These are phyloP conservation scores for Sebastes minor DNA, from an alignment of 2,797 vertebrate genomes.

Conservation along the genomic window DNA sequence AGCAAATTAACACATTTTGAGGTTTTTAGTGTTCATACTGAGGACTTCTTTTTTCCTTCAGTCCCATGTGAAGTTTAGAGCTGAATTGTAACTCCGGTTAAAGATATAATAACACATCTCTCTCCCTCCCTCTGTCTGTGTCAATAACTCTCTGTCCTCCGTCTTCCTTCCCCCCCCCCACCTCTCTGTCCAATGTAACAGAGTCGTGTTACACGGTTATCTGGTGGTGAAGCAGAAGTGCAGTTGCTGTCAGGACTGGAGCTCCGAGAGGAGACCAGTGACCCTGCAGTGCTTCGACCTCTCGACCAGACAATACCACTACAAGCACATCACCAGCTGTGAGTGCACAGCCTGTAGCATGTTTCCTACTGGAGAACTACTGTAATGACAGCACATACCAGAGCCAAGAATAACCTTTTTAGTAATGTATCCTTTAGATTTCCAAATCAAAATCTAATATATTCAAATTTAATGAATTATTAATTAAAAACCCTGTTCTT, in stretches of 20 bases:
- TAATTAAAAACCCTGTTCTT: not conserved
- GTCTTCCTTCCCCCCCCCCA: not conserved
- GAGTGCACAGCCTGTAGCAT: conserved; percentile 37
- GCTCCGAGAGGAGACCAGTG: conserved; percentile 33
- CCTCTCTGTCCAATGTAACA: conserved; percentile 3
- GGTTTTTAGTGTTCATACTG: not conserved
- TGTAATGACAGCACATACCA: not conserved
- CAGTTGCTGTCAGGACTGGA: conserved; percentile 36
- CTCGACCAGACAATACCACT: conserved; percentile 4
- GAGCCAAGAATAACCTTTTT: not conserved
- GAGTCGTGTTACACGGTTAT: not conserved
- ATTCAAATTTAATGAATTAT: not conserved
- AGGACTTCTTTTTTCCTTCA: not conserved
- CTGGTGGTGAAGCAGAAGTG: conserved; percentile 53
- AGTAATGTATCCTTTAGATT: not conserved
- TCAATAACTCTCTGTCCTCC: not conserved
- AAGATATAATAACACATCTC: not conserved
- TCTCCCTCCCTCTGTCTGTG: too few species aligned
- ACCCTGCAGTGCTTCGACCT: conserved; percentile 54
- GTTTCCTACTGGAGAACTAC: too few species aligned
- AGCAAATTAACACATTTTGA: not conserved
- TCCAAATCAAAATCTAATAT: not conserved
- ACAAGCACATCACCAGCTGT: conserved; percentile 72
- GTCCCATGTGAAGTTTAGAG: not conserved
- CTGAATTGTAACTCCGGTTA: not conserved